Base-by-base conservation (phyloP, 64 coral and sea anemone species). In the Porites lutea region DNA sequence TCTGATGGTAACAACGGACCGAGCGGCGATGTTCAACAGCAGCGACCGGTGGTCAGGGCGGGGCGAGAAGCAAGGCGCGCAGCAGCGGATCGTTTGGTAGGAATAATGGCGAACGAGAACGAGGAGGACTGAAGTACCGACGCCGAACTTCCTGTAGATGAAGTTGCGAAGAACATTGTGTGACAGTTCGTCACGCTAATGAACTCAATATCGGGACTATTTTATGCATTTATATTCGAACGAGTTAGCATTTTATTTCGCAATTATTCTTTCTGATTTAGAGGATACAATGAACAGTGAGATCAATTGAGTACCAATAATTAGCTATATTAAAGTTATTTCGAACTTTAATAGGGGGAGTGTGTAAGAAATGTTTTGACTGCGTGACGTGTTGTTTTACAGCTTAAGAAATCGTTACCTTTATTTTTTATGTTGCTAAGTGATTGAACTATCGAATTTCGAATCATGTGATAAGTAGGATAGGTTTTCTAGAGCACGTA, bases 311-410 rank as follows among this genome's bases (percentile, higher is more conserved):
- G 61, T 12, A 18, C 61, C 61, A 18, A 14, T 64, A 71, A 71
- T 22, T 71, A n/a, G 5, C 68, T 2, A 0, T 71, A 7, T 71
- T 71, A 71, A 71, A 71, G 68, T 71, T 71, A n/a, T 1, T 5
- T 71, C 14, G 68, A 71, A 71, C 3, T 71, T 7, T 71, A 71
- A 43, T 71, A 71, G 68, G 68, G n/a, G 68, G 68, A 71, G 68
- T 22, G 68, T 71, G 18, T 71, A 3, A 54, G 67, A 71, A 71
- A 71, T 43, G 67, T 71, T 71, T 71, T 54, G 52, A 54, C n/a
- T n/a, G n/a, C n/a, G n/a, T n/a, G n/a, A n/a, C n/a, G n/a, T n/a
- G n/a, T n/a, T n/a, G n/a, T n/a, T n/a, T n/a, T n/a, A n/a, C n/a
- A n/a, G n/a, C n/a, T n/a, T n/a, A n/a, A n/a, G n/a, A n/a, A n/a